Percentiles rank a stretch among this genome's conserved stretches.
phyloP scores from a whole-genome alignment of 1,140 invertebrate species.

The Papilio aristodemus region DNA sequence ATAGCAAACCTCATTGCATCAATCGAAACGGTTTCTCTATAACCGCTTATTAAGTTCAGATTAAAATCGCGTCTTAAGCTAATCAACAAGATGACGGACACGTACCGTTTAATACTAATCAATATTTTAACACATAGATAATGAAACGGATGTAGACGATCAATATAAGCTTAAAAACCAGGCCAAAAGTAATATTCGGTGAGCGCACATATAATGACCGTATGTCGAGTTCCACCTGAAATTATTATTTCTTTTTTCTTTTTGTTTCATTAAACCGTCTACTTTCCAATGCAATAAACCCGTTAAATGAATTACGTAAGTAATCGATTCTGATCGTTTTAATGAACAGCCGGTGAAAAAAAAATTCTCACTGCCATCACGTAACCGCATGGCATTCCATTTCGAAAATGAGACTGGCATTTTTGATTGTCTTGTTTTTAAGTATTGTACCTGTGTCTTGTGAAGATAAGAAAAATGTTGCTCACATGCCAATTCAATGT shows the following conservation, averaged over 20 bases:
- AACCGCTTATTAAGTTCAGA: no score
- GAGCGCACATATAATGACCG: slow-evolving; percentile 5
- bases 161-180: background rate
- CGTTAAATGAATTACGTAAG: slow-evolving; percentile 20
- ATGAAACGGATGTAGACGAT: slow-evolving; percentile 7
- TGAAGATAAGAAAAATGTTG: no score
- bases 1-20: no score
- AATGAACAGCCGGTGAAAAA: background rate
- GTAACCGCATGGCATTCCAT: background rate
- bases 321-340: slow-evolving; percentile 21
- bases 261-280: slow-evolving; percentile 5
- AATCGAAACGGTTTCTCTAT: no score
- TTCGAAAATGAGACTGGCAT: slow-evolving; percentile 1
- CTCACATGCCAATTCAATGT: no score
- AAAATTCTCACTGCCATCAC: background rate
- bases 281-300: slow-evolving; percentile 18
- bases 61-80: no score
- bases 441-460: no score
- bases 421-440: background rate
- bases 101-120: background rate
- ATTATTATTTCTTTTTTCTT: slow-evolving; percentile 2
- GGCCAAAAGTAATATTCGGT: background rate
- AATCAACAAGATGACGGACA: no score
- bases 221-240: slow-evolving; percentile 2
- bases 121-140: background rate